Evolutionary conservation across 35 echinoderm and acorn worm species (phyloP), one percentile per base, ranked within the genome.

Genomic region (Eucidaris tribuloides): DNA sequence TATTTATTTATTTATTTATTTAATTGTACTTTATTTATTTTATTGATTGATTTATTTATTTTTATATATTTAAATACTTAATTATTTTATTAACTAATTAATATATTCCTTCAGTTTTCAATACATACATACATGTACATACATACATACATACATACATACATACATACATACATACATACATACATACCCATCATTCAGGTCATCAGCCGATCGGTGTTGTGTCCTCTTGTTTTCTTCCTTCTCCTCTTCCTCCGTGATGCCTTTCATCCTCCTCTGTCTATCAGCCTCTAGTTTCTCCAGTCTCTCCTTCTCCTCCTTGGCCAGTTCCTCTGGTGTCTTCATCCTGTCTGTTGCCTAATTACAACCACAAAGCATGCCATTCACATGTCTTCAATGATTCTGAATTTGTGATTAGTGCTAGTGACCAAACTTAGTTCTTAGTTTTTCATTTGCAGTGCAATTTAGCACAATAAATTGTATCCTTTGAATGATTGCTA

Each of bases 341-440:
- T 99, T 99, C 68, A 99, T 54, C 30, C 96, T 89, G 57, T 99
- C 96, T 80, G 96, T 92, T 38, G 96, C 86, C 96, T 99, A 50
- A 9, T 13, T 54, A 54, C 9, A 13, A 13, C 9, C n/a, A 54
- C n/a, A 9, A 54, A 54, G n/a, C 49, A 66, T 17, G 13, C 27
- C 13, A 50, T 60, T 17, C 7, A 52, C 19, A 59, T 58, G 45
- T 32, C 2, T 58, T 22, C 7, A 58, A 31, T 7, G 36, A 1
- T 28, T 13, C 5, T 2, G 1, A 0, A 6, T 1, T 58, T 2
- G 20, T 58, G 15, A 54, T 54, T n/a, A 17, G 49, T 54, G 13
- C 22, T 17, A 1, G 22, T 54, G 1, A 54, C 49, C 14, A 13
- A 54, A 54, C 0, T 54, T 54, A 0, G 13, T 54, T 0, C 0